Percentiles rank a stretch among this genome's conserved stretches.
These are phyloP conservation scores for Cotesia typhae DNA, from an alignment of 1,140 invertebrate genomes.

Conservation along the genomic window DNA sequence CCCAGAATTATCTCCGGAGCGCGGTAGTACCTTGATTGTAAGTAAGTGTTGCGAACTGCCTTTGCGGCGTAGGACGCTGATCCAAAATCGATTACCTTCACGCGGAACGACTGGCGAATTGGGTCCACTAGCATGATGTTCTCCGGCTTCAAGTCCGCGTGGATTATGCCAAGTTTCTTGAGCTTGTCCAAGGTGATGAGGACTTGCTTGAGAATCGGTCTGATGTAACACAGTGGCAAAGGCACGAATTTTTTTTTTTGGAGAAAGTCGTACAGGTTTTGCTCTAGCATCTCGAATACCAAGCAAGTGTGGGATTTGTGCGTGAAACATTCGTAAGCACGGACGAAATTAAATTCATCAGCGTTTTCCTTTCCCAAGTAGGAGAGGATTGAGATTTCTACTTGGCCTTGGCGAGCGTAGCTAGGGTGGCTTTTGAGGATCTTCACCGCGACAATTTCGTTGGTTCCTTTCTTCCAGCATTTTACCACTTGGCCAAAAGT, in stretches of 20 bases:
- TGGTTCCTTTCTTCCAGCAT: no score
- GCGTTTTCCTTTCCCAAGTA: conserved; percentile 98
- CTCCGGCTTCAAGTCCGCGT: conserved; percentile 99
- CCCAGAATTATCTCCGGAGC: conserved; percentile 99
- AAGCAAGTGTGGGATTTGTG: conserved; percentile 99
- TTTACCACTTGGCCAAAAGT: no score
- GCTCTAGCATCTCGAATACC: conserved; percentile 99
- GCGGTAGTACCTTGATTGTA: conserved; percentile 98
- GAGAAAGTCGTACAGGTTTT: conserved; percentile 99
- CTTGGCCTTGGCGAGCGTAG: no score
- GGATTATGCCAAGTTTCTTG: conserved; percentile 98
- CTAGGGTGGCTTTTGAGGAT: no score
- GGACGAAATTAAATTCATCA: conserved; percentile 99
- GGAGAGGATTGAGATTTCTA: conserved; percentile 86
- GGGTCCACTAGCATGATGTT: conserved; percentile 99
- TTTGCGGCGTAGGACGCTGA: conserved; percentile 99
- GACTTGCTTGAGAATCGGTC: conserved; percentile 98
- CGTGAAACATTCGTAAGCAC: conserved; percentile 99
- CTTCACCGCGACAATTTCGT: no score
- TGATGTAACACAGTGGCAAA: conserved; percentile 95
- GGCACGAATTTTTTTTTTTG: conserved; percentile 99
- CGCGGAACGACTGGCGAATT: conserved; percentile 93
- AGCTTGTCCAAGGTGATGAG: conserved; percentile 97
- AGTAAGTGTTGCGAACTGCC: conserved; percentile 98
- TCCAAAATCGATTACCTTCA: conserved; percentile 99